Evolutionary conservation across 2,797 vertebrate genomes (phyloP).

Genomic region (Hyperoplus lanceolatus): DNA sequence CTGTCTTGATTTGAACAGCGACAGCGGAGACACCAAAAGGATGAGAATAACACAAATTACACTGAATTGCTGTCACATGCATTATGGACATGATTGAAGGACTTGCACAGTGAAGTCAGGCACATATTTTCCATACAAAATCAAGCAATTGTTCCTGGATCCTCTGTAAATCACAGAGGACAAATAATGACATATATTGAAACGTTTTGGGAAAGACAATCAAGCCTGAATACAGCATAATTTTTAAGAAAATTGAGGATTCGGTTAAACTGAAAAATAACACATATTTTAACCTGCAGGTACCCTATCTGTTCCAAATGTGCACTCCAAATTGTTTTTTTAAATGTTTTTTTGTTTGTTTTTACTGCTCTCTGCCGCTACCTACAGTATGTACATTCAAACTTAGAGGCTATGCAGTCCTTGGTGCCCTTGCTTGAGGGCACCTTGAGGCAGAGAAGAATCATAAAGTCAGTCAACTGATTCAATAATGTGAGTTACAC

Average conservation of each 20-base stretch:
- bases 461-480: neutral
- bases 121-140: constrained; percentile 18
- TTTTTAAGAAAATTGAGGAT: neutral
- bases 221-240: constrained; percentile 21
- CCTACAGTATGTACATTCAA: neutral
- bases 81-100: constrained; percentile 22
- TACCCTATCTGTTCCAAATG: neutral
- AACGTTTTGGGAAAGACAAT: constrained; percentile 19
- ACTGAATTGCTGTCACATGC: constrained; percentile 15
- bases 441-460: neutral
- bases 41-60: constrained; percentile 23
- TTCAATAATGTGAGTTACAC: neutral
- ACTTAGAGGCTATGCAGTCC: neutral
- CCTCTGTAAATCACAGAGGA: constrained; percentile 41
- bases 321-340: neutral
- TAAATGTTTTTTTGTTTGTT: neutral
- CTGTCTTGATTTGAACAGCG: constrained; percentile 46
- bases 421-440: neutral
- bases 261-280: constrained; percentile 4
- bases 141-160: constrained; percentile 16
- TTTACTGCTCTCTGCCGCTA: neutral
- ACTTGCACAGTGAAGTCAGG: constrained; percentile 11
- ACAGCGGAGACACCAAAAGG: constrained; percentile 18
- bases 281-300: constrained; percentile 10
- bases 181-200: constrained; percentile 13